Evolutionary conservation across 2,797 vertebrate species (phyloP), one percentile per base, ranked within the genome.

Genomic region (Betta splendens): DNA sequence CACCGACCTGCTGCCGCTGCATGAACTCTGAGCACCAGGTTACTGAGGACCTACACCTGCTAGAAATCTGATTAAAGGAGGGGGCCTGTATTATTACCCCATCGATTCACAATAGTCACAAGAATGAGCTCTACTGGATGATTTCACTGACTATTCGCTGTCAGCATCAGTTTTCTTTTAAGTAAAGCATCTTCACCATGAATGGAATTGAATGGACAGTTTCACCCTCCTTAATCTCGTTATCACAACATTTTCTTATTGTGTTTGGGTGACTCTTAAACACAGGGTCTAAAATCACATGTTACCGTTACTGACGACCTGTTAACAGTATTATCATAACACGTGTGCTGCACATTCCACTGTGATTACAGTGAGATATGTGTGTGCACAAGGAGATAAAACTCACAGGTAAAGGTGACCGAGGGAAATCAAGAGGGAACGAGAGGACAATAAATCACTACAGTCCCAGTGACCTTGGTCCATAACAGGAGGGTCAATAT

Each of bases 1-100:
- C 55, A 66, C 63, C 52, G 55, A 66, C 51, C 67, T 85, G 85
- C 78, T 68, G 64, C 70, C 64, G 32, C 37, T 54, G 61, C 73
- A 69, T 35, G 38, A 50, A 61, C n/a, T n/a, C n/a, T n/a, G n/a
- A n/a, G 25, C 7, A 43, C 20, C 25, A 47, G 68, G 69, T 64
- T 51, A 75, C 63, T 9, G 1, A 40, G 68, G 77, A 64, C 66
- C 68, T 68, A 35, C 32, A 53, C 22, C 33, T 38, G 32, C 53
- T 58, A 37, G 49, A 71, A 9, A 39, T 51, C 43, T 66, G 9
- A 69, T 59, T 53, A 28, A 62, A 72, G 33, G 29, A n/a, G n/a
- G n/a, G n/a, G n/a, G n/a, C n/a, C n/a, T n/a, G n/a, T n/a, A n/a
- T n/a, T n/a, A n/a, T n/a, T n/a, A n/a, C n/a, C n/a, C n/a, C n/a